Percentiles rank a stretch among this genome's conserved stretches.
phyloP scores from a whole-genome alignment of 2,797 vertebrate genomes.

The Phataginus tricuspis region DNA sequence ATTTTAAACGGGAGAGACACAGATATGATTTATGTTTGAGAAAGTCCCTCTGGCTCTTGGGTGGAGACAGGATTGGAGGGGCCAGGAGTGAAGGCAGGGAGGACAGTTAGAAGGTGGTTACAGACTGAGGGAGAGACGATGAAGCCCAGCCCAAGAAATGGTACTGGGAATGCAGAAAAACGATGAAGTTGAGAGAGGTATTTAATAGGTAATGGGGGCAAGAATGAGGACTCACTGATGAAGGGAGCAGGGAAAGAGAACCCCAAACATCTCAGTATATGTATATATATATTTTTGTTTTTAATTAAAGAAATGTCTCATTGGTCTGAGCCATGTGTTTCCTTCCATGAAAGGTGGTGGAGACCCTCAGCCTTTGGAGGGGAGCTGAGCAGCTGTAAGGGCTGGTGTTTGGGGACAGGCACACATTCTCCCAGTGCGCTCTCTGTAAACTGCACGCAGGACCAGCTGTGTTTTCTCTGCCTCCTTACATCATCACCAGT shows the following conservation, averaged over 20 bases:
- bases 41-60: not conserved
- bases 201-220: not conserved
- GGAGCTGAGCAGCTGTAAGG: slow-evolving; percentile 53
- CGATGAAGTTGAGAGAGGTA: not conserved
- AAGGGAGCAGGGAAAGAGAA: not conserved
- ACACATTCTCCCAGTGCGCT: slow-evolving; percentile 26
- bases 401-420: slow-evolving; percentile 57
- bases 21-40: not conserved
- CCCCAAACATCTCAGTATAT: not conserved
- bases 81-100: not conserved
- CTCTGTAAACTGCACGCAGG: slow-evolving; percentile 19
- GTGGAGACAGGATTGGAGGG: not conserved
- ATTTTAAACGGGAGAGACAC: not conserved
- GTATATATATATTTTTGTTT: not conserved
- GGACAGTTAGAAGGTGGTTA: not conserved
- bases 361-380: not conserved
- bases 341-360: slow-evolving; percentile 36
- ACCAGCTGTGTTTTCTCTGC: slow-evolving; percentile 81
- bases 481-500: slow-evolving; percentile 74
- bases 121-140: not conserved
- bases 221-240: not conserved
- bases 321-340: slow-evolving; percentile 46
- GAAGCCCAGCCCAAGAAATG: not conserved
- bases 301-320: slow-evolving; percentile 32
- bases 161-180: not conserved